phyloP scores from a whole-genome alignment of 1,140 invertebrate species.

The Gonioctena quinquepunctata region DNA sequence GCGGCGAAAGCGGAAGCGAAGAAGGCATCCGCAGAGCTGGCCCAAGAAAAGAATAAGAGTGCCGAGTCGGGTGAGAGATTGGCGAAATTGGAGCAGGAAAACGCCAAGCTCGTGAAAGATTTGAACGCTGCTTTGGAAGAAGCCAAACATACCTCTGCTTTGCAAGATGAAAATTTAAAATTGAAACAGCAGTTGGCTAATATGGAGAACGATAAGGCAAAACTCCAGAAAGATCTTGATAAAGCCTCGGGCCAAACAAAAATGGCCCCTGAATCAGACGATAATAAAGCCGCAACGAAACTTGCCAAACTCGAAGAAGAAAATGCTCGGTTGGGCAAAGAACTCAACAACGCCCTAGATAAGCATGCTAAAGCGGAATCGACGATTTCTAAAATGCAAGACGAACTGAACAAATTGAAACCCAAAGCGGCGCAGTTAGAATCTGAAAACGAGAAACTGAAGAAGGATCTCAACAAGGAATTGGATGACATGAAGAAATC shows the following conservation, averaged over 20 bases:
- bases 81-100: conserved; percentile 25
- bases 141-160: not conserved
- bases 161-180: not conserved
- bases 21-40: conserved; percentile 23
- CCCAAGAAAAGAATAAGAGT: conserved; percentile 11
- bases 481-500: conserved; percentile 9
- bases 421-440: conserved; percentile 18
- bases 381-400: not conserved
- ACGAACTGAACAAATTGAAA: not conserved
- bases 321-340: conserved; percentile 24
- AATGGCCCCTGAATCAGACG: not conserved
- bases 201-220: conserved; percentile 25
- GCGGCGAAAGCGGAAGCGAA: not conserved
- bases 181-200: conserved; percentile 19
- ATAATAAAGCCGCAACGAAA: conserved; percentile 19
- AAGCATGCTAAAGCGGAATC: conserved; percentile 9
- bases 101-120: conserved; percentile 16
- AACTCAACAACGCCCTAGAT: conserved; percentile 24
- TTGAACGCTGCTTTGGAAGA: conserved; percentile 17
- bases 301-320: conserved; percentile 28
- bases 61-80: not conserved
- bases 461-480: conserved; percentile 25
- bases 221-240: conserved; percentile 27
- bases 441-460: conserved; percentile 15
- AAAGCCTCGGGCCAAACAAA: conserved; percentile 7